Evolutionary conservation across 2,113 vertebrate species (phyloP), one percentile per base, ranked within the genome.

Genomic region (Pan paniscus): DNA sequence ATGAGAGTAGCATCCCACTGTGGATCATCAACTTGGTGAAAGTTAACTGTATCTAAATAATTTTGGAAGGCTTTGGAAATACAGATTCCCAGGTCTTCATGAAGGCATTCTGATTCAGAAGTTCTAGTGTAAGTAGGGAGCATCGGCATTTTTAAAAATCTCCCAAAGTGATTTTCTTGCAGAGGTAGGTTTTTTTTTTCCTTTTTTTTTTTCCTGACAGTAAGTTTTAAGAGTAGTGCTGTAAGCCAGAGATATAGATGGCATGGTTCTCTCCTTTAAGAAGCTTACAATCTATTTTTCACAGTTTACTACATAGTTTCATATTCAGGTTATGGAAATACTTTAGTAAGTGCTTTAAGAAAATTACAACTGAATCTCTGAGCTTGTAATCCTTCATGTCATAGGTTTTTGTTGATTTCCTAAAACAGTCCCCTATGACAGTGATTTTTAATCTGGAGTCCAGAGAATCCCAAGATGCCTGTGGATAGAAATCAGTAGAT

Each of bases 41-140:
- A 96, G 17, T 61, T 73, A 87, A 91, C 52, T 84, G n/a, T n/a
- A 80, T 89, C 35, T 35, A 80, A 75, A 87, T 73, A 48, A 79
- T 55, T 20, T 64, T 90, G 46, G 80, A 97, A 88, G 18, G 14
- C 48, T 70, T 93, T 68, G 70, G 32, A 95, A 93, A 93, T 43
- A n/a, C 48, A 83, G 80, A 93, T 59, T 94, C n/a, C 35, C 35
- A 48, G 46, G 25, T 79, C n/a, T 43, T 30, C 5, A 12, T 18
- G 55, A 25, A 85, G 35, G 59, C 30, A 89, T 52, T 94, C 38
- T 79, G 61, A 82, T 67, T 85, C 40, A 68, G 18, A 93, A 30
- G 8, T 55, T 38, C 68, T 61, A 38, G 1, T 1, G 3, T 59
- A 95, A 72, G 8, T 75, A 27, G 46, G 2, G 18, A 89, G 2